A percentile compares a stretch with the other conserved stretches of the same genome.
Conservation (phyloP, 1,140 invertebrate genomes). For the Pentalonia nigronervosa region DNA sequence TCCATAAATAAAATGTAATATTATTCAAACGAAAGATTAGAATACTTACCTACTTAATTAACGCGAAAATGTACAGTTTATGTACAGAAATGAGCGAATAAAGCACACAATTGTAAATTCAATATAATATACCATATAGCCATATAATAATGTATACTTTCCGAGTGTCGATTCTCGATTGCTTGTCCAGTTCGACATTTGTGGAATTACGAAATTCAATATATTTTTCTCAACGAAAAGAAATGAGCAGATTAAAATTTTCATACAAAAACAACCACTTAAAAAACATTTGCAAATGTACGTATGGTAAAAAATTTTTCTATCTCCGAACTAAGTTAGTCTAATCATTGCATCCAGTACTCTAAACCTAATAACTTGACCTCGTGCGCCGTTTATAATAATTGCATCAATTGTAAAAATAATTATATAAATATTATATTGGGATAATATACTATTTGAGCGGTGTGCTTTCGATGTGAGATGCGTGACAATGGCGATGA, state of each 20-base stretch:
- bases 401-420: neutral
- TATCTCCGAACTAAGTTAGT: neutral
- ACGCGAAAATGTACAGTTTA: neutral
- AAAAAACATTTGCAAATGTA: neutral
- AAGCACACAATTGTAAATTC: neutral
- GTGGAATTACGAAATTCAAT: neutral
- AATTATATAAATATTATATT: neutral
- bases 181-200: neutral
- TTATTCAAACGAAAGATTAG: neutral
- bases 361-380: neutral
- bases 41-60: neutral
- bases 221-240: neutral
- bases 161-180: neutral
- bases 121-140: neutral
- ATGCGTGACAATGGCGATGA: neutral
- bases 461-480: neutral
- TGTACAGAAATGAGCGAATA: neutral
- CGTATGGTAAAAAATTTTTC: neutral
- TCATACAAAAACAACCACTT: neutral
- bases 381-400: neutral
- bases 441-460: neutral
- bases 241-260: neutral
- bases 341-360: neutral
- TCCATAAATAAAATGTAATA: slow-evolving; percentile 14
- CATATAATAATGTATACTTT: neutral